Percentiles rank a stretch among this genome's conserved stretches.
Evolutionary conservation across 2,113 vertebrate genomes (phyloP).

Genomic region (Suricata suricatta): DNA sequence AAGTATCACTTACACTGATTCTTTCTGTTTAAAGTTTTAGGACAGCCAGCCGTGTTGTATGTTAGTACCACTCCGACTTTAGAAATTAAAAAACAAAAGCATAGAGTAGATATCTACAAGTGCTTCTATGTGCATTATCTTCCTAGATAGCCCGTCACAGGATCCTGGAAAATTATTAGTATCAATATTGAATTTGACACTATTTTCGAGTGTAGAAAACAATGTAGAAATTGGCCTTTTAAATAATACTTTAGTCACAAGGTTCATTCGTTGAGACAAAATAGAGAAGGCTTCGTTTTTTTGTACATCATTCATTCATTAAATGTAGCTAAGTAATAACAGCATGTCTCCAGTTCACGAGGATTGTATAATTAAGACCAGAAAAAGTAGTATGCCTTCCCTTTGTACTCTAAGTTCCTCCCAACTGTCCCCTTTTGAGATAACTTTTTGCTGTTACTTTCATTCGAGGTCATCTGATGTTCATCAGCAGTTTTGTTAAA

Average conservation of each 20-base stretch:
- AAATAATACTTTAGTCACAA: neutral
- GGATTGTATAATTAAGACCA: constrained; percentile 5
- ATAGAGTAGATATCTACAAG: neutral
- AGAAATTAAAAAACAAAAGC: constrained; percentile 15
- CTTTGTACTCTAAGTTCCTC: neutral
- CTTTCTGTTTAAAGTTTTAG: neutral
- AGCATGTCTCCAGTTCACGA: neutral
- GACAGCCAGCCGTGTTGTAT: neutral
- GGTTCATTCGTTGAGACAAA: constrained; percentile 7
- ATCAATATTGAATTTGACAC: constrained; percentile 18
- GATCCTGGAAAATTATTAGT: constrained; percentile 32
- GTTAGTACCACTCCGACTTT: neutral
- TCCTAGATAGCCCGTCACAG: neutral
- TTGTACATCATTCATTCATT: neutral
- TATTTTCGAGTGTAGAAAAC: neutral
- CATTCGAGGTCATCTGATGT: neutral
- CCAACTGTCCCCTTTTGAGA: neutral
- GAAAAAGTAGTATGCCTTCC: neutral
- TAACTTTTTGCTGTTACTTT: constrained; percentile 21
- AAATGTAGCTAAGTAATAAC: constrained; percentile 5
- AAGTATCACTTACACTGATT: neutral
- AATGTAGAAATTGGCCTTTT: constrained; percentile 23
- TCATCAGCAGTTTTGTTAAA: constrained; percentile 16
- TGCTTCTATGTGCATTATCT: neutral
- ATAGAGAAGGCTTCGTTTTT: constrained; percentile 36